phyloP scores from a whole-genome alignment of 2,888 invertebrate genomes.

The Cephalotes varians region DNA sequence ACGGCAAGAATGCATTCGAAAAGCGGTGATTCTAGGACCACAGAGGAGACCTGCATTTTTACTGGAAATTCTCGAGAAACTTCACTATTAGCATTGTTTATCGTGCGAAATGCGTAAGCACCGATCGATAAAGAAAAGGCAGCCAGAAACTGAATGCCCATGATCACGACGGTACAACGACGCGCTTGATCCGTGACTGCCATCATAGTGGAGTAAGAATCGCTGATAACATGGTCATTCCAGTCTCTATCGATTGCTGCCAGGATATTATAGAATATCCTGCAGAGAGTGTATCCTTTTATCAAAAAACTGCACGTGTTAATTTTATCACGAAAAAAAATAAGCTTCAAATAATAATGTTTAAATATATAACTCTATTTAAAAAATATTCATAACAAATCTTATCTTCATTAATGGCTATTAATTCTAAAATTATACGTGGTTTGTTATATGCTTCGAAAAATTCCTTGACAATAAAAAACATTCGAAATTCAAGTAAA shows the following conservation, averaged over 20 bases:
- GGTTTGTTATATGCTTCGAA: neutral
- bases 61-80: conserved; percentile 41
- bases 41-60: conserved; percentile 48
- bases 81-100: neutral
- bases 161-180: conserved; percentile 42
- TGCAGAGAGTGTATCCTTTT: conserved; percentile 25
- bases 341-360: neutral
- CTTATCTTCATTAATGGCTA: neutral
- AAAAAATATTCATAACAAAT: neutral
- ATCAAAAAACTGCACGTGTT: neutral
- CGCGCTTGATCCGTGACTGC: conserved; percentile 25
- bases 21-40: conserved; percentile 50
- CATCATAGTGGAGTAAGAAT: conserved; percentile 41
- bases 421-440: neutral
- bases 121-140: conserved; percentile 33
- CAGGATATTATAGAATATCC: conserved; percentile 55
- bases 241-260: conserved; percentile 51
- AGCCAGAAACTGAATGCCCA: conserved; percentile 40
- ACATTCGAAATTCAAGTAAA: neutral
- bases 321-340: neutral
- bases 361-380: neutral
- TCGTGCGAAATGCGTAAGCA: neutral
- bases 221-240: conserved; percentile 23
- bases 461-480: neutral
- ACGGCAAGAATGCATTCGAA: conserved; percentile 54